Percentiles rank a stretch among this genome's conserved stretches.
phyloP scores from a whole-genome alignment of 2,888 invertebrate species.

The Rhamnusium bicolor region DNA sequence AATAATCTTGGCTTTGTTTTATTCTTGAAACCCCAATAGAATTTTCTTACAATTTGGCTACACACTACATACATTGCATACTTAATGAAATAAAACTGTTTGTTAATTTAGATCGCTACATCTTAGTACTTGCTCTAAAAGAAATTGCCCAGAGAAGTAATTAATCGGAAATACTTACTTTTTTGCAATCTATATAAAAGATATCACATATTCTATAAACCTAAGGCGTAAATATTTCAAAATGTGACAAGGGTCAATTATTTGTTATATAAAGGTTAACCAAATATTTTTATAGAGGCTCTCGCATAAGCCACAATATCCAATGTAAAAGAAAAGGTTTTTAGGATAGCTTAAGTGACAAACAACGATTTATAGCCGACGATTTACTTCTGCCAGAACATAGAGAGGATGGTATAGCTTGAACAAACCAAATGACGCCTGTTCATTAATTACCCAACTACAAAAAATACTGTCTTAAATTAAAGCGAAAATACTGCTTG shows the following conservation, averaged over 20 bases:
- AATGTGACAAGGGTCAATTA: neutral
- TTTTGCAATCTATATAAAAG: neutral
- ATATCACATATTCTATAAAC: neutral
- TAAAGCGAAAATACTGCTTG: no score
- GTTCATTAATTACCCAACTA: neutral
- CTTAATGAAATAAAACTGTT: no score
- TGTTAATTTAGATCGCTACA: no score
- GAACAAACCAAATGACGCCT: neutral
- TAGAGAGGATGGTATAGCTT: neutral
- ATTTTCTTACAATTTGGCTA: no score
- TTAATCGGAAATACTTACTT: no score
- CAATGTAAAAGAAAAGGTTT: neutral
- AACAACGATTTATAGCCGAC: neutral
- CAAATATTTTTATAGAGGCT: neutral
- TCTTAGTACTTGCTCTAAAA: no score
- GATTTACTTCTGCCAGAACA: neutral
- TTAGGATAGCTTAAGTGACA: neutral
- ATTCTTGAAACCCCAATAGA: no score
- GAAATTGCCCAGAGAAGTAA: no score
- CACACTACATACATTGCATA: no score
- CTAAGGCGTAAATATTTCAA: neutral
- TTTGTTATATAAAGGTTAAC: neutral
- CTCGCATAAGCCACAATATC: neutral
- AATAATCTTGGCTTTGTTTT: no score
- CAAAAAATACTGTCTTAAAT: neutral